A percentile compares a stretch with the other conserved stretches of the same genome.
phyloP scores from a whole-genome alignment of 2,113 vertebrate genomes.

The Hiodon tergisus region DNA sequence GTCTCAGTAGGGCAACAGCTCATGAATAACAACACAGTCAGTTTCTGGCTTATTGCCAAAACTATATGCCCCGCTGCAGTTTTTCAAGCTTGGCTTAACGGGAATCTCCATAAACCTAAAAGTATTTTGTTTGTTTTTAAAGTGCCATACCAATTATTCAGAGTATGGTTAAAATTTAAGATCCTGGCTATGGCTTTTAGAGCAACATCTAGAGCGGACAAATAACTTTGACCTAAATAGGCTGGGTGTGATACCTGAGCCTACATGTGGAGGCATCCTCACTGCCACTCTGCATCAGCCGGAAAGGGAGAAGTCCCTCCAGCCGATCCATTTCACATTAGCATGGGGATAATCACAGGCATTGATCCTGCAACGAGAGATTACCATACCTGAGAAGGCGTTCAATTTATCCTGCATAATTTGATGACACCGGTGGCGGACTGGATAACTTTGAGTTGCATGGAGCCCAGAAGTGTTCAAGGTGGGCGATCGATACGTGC shows the following conservation, averaged over 20 bases:
- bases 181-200: neutral
- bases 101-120: neutral
- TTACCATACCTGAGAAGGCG: slow-evolving; percentile 26
- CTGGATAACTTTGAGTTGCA: slow-evolving; percentile 30
- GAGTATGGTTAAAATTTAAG: neutral
- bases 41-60: neutral
- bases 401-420: slow-evolving; percentile 24
- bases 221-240: neutral
- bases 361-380: slow-evolving; percentile 21
- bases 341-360: slow-evolving; percentile 16
- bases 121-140: neutral
- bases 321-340: slow-evolving; percentile 17
- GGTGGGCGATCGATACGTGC: slow-evolving; percentile 31
- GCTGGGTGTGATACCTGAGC: neutral
- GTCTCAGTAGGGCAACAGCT: neutral
- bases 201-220: neutral
- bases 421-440: slow-evolving; percentile 23
- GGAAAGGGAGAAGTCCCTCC: neutral
- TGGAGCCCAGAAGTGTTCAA: slow-evolving; percentile 32
- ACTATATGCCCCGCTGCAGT: neutral
- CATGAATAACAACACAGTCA: neutral
- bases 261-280: slow-evolving; percentile 6
- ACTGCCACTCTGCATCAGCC: neutral
- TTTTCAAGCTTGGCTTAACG: neutral
- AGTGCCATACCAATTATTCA: no score